phyloP scores from a whole-genome alignment of 2,888 invertebrate genomes.

The Epirrita christyi region DNA sequence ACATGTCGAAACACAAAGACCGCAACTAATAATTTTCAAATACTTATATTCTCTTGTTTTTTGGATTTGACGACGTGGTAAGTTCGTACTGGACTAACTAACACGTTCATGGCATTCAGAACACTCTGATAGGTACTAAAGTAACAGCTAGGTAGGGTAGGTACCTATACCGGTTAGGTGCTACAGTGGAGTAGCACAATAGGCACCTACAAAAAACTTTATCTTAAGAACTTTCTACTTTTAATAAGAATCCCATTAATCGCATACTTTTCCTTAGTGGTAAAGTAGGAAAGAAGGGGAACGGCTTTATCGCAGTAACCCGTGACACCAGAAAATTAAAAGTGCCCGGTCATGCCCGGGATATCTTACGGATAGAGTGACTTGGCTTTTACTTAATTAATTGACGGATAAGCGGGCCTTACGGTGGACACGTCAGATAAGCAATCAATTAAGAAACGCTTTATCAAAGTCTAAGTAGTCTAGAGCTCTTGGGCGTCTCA shows the following conservation, averaged over 20 bases:
- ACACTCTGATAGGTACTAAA: too few relatives aligned
- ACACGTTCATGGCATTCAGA: too few relatives aligned
- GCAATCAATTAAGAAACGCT: conserved; percentile 34
- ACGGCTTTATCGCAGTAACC: conserved; percentile 73
- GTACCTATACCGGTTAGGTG: too few relatives aligned
- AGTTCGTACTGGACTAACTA: too few relatives aligned
- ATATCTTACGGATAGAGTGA: conserved; percentile 77
- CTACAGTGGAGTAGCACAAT: conserved; percentile 28
- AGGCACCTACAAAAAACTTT: conserved; percentile 68
- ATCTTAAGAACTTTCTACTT: conserved; percentile 73
- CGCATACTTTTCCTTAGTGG: conserved; percentile 70
- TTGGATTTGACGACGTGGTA: too few relatives aligned
- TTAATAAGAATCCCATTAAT: conserved; percentile 79
- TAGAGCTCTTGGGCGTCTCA: conserved; percentile 8
- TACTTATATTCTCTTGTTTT: too few relatives aligned
- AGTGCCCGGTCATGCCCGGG: conserved; percentile 73
- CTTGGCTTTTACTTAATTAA: conserved; percentile 79
- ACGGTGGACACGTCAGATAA: conserved; percentile 47
- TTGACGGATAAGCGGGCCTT: conserved; percentile 57
- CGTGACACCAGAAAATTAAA: conserved; percentile 82
- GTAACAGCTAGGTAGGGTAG: too few relatives aligned
- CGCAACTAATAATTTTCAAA: too few relatives aligned
- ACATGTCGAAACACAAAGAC: too few relatives aligned
- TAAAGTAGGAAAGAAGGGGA: conserved; percentile 56
- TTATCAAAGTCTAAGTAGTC: conserved; percentile 27